phyloP scores from a whole-genome alignment of 2,888 invertebrate genomes.

The Mythimna impura region DNA sequence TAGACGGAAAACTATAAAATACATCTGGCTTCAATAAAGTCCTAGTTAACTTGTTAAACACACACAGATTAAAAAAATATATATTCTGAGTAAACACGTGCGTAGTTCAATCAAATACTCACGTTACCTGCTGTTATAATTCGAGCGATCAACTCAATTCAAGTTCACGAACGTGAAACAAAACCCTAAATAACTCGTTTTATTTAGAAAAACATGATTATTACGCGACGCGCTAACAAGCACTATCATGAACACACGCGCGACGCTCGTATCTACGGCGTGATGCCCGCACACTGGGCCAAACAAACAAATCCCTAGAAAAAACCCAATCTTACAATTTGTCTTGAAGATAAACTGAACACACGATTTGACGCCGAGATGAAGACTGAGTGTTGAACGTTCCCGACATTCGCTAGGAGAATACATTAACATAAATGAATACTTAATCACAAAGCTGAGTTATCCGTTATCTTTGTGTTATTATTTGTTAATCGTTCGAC shows the following conservation, averaged over 20 bases:
- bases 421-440: constrained; percentile 80
- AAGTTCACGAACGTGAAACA: constrained; percentile 41
- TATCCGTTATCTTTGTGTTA: constrained; percentile 64
- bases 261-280: constrained; percentile 63
- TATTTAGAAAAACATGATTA: constrained; percentile 73
- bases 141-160: constrained; percentile 28
- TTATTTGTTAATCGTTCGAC: constrained; percentile 67
- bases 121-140: constrained; percentile 38
- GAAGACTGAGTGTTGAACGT: constrained; percentile 73
- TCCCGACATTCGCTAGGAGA: constrained; percentile 65
- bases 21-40: not conserved
- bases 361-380: constrained; percentile 69
- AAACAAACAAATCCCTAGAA: constrained; percentile 37
- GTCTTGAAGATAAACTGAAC: constrained; percentile 63
- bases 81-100: constrained; percentile 1
- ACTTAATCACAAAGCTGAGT: constrained; percentile 65
- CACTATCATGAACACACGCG: constrained; percentile 79
- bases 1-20: not conserved
- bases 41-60: not conserved
- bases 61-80: not conserved
- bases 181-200: constrained; percentile 40
- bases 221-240: constrained; percentile 75
- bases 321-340: constrained; percentile 47
- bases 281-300: constrained; percentile 63
- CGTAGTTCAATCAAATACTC: constrained; percentile 33